These are phyloP conservation scores for Dasyprocta punctata DNA, from an alignment of 2,113 vertebrate genomes.

Conservation along the genomic window DNA sequence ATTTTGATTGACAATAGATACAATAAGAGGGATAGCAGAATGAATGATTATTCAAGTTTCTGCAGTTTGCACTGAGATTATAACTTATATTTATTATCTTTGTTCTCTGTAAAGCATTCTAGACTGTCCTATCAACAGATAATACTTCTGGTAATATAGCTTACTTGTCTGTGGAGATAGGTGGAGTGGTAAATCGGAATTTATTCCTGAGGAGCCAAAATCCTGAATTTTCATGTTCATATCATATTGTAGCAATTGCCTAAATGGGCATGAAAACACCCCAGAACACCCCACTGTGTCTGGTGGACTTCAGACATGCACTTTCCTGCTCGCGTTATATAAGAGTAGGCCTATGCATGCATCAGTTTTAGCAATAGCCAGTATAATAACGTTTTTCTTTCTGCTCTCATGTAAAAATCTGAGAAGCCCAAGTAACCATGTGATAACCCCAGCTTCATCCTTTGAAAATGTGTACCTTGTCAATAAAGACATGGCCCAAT, in stretches of 20 bases:
- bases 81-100: not conserved
- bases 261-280: not conserved
- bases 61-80: not conserved
- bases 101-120: not conserved
- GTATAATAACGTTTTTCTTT: not conserved
- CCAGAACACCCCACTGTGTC: not conserved
- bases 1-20: not conserved
- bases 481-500: not conserved
- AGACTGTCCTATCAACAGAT: not conserved
- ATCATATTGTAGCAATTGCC: not conserved
- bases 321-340: not conserved
- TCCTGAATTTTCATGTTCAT: not conserved
- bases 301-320: not conserved
- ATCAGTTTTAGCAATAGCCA: not conserved
- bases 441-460: not conserved
- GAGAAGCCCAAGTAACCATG: not conserved
- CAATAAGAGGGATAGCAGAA: not conserved
- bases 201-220: not conserved
- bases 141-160: not conserved
- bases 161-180: not conserved
- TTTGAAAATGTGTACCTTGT: not conserved
- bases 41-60: not conserved
- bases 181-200: not conserved
- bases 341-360: not conserved
- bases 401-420: not conserved